Percentiles rank a stretch among this genome's conserved stretches.
These are phyloP conservation scores for Hippocampus abdominalis DNA, from an alignment of 2,113 vertebrate species.

Conservation along the genomic window DNA sequence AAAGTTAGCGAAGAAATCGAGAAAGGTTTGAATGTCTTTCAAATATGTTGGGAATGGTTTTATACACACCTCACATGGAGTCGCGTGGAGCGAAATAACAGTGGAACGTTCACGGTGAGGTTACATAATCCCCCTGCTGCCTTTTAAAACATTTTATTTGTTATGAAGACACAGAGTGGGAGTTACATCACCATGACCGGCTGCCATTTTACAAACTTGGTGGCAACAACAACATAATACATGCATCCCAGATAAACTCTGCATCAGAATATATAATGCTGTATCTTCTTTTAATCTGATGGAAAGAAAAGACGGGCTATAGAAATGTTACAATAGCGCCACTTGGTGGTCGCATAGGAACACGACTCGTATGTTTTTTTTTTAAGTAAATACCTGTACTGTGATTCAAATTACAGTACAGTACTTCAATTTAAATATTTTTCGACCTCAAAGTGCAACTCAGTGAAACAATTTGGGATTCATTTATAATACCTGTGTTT, in stretches of 20 bases:
- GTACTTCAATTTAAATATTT: too few relatives aligned
- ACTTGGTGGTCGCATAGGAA: slow-evolving; percentile 21
- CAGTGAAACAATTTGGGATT: too few relatives aligned
- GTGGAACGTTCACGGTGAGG: background rate
- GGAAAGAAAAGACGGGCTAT: background rate
- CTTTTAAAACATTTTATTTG: background rate
- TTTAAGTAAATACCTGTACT: too few relatives aligned
- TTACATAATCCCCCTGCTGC: slow-evolving; percentile 5
- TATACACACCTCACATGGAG: background rate
- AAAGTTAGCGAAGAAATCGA: background rate
- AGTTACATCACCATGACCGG: background rate
- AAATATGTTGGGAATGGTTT: background rate
- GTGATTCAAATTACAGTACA: too few relatives aligned
- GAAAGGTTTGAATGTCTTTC: background rate
- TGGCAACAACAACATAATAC: background rate
- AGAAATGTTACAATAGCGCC: background rate
- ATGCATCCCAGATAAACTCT: background rate
- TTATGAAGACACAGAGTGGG: background rate
- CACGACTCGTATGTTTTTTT: background rate
- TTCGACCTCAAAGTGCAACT: too few relatives aligned
- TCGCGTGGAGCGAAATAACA: background rate
- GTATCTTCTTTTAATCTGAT: slow-evolving; percentile 12
- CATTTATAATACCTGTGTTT: too few relatives aligned
- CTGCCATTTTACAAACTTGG: background rate
- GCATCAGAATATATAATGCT: background rate